phyloP scores from a whole-genome alignment of 2,797 vertebrate species.

The Crotalus adamanteus region DNA sequence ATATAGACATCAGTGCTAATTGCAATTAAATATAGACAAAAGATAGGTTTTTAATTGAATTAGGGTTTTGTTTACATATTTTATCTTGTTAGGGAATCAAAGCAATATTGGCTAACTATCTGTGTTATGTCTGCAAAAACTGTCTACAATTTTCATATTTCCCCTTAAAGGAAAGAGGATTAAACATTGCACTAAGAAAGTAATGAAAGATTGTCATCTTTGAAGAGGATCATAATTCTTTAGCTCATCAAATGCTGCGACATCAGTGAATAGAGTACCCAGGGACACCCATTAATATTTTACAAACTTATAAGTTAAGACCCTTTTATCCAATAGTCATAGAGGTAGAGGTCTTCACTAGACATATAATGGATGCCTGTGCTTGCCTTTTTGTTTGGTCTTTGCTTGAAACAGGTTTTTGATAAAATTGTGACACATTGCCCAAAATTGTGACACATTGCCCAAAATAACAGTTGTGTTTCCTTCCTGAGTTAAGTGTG shows the following conservation, averaged over 20 bases:
- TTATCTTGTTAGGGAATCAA: not conserved
- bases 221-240: not conserved
- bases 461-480: not conserved
- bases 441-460: not conserved
- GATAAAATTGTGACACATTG: not conserved
- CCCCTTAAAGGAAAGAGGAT: not conserved
- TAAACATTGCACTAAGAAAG: not conserved
- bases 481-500: not conserved
- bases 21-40: not conserved
- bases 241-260: not conserved
- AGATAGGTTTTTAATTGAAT: not conserved
- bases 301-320: not conserved
- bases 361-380: not conserved
- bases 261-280: not conserved
- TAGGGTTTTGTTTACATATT: not conserved
- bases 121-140: not conserved
- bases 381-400: not conserved
- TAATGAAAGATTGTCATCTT: not conserved
- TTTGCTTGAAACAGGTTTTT: not conserved
- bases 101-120: not conserved
- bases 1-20: not conserved
- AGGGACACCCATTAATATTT: not conserved
- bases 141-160: not conserved
- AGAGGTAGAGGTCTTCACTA: not conserved
- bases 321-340: not conserved